Base-by-base conservation (phyloP, 2,888 invertebrate species). In the Xylocampa areola region DNA sequence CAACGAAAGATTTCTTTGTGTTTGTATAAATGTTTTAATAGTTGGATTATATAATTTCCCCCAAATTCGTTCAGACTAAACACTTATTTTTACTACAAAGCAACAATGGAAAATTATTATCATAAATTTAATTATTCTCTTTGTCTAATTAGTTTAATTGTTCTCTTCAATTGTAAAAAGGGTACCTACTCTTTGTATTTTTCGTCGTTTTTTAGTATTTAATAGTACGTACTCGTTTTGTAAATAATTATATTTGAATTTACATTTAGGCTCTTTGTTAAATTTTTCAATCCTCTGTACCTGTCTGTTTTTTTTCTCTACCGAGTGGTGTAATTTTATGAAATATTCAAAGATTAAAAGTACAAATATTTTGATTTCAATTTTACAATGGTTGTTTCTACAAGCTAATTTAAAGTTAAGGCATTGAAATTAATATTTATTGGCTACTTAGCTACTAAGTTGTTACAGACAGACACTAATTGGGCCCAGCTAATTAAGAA, bases 401-500 rank as follows among this genome's bases (percentile, higher is more conserved):
- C 1, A 16, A 35, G n/a, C 2, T 1, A 11, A 40, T 49, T 45
- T 17, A 7, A 36, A 44, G 19, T 59, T 67, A n/a, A 11, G n/a
- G 8, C n/a, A 49, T 16, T 27, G 2, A 33, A 33, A 41, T 43
- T 32, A 13, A 54, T 49, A 48, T 59, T 61, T 51, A 51, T 45
- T 51, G 52, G 19, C 17, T 39, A 57, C 37, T 16, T 44, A 50
- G 50, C 43, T 58, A 54, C 35, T 32, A 37, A 50, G 60, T 59
- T 66, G 61, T 59, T 40, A 49, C 48, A 62, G 53, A 54, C 62
- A 47, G 50, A 66, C 66, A 55, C 68, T 76, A 72, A 76, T 73
- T 73, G 73, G 67, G 52, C 35, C 44, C 16, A 68, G 66, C 54
- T 77, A 79, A 80, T 79, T 81, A 77, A 69, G 65, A 73, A 78